Evolutionary conservation across 2,888 invertebrate species (phyloP), one percentile per base, ranked within the genome.

Genomic region (Hirtodrosophila cameraria): DNA sequence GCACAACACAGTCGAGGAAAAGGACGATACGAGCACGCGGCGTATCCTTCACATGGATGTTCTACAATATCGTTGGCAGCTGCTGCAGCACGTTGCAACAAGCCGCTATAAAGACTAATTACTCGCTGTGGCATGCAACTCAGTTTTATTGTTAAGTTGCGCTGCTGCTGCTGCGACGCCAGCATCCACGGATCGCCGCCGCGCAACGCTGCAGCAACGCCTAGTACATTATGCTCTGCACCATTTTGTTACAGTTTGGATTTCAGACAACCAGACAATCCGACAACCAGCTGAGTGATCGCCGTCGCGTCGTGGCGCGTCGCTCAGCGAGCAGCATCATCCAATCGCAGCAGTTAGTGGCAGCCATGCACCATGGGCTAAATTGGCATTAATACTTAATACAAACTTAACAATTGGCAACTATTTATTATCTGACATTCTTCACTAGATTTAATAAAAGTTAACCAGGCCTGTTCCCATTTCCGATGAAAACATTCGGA

Each of bases 111-210:
- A 79, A 88, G 87, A 90, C 90, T 90, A 90, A 90, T 90, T 89
- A 88, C 81, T 82, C 71, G 79, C 74, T 57, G 74, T 84, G 64
- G 78, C 86, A 84, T 87, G 87, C 88, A 85, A 88, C 90, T 87
- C 88, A 86, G 89, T 90, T 90, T 90, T 90, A 90, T 90, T 89
- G 90, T 88, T 88, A 63, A 76, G 72, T 60, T 46, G 36, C 54
- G 59, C 59, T 48, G 42, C 58, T 30, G 59, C 52, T 25, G 23
- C 45, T 59, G 61, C 65, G 57, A 33, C 63, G 46, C 33, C 46
- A 13, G 7, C 55, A 30, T 31, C 23, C 23, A 23, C 38, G 35
- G 12, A 23, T 8, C 38, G 23, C 8, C 67, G 30, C 12, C 69
- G n/a, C 12, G 35, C 41, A 33, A 16, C 49, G 42, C 42, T 31